A percentile compares a stretch with the other conserved stretches of the same genome.
Conservation (phyloP, 2,797 vertebrate genomes). For the Masticophis lateralis region DNA sequence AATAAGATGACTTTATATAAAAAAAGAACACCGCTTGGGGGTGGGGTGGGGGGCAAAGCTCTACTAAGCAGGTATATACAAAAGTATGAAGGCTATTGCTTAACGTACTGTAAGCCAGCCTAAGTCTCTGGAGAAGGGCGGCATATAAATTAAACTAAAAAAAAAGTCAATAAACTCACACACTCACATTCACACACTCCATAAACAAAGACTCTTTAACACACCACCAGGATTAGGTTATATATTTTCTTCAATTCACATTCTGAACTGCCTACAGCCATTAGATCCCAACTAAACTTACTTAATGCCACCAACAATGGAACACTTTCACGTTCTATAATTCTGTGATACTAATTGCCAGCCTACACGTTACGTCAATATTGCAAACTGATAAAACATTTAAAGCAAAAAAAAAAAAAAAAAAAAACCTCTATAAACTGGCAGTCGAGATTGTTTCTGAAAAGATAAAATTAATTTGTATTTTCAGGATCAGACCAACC, state of each 20-base stretch:
- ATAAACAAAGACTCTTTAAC: neutral
- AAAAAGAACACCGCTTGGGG: no score
- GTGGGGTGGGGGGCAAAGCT: no score
- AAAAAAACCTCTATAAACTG: neutral
- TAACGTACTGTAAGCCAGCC: no score
- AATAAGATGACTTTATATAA: no score
- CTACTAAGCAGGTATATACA: no score
- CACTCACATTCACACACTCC: no score
- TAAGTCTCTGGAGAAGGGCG: no score
- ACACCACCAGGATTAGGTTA: neutral
- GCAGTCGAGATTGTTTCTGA: conserved; percentile 32
- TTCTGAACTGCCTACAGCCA: neutral
- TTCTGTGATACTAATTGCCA: conserved; percentile 46
- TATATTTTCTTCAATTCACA: conserved; percentile 37
- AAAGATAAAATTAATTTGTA: conserved; percentile 49
- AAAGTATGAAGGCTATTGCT: no score
- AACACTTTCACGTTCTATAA: conserved; percentile 25
- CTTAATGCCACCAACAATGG: conserved; percentile 24
- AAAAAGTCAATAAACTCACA: neutral
- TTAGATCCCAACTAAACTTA: neutral
- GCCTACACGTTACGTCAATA: conserved; percentile 40
- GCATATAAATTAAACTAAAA: no score
- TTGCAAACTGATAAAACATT: conserved; percentile 55
- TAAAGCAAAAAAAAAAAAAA: conserved; percentile 9
- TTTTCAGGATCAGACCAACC: conserved; percentile 31